Evolutionary conservation across 2,113 vertebrate genomes (phyloP), one percentile per base, ranked within the genome.

Genomic region (Phainopepla nitens): DNA sequence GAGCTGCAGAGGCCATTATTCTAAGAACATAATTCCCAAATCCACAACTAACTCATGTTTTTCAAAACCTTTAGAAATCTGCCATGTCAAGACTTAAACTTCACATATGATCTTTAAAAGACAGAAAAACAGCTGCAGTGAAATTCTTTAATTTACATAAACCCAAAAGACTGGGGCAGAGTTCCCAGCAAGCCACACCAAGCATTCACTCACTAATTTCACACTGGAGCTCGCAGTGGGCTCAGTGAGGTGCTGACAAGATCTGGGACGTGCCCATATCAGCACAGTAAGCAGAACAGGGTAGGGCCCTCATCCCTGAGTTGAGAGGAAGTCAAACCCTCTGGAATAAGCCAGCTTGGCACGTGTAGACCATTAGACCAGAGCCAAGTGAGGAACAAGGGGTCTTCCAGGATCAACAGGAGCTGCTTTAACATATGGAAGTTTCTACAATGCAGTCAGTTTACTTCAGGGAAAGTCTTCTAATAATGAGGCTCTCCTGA

Each of bases 281-380:
- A 65, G 47, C 51, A 70, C 15, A 33, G 11, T 10, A 53, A 73
- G 15, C 10, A 82, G 41, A 88, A 82, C 2, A 42, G 11, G 44
- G 25, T 6, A 84, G 33, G 13, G 15, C 8, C 33, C 39, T 80
- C 42, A 73, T 5, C 21, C 35, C 45, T 24, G 44, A 29, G 53
- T 0, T n/a, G 15, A 51, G 60, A 57, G 28, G 41, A n/a, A 91
- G 29, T 61, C 22, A 70, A 49, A 78, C 18, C 7, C 28, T 29
- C 69, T 58, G 17, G 58, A 42, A 62, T 1, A 5, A 81, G 15
- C 7, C 62, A 64, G 13, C 23, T 42, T 56, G 35, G 58, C 33
- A 44, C 2, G 6, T 1, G 0, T 1, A 70, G 5, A 24, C 20
- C 70, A 62, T 28, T 4, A 78, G 23, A 78, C 27, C 45, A 53